Conservation (phyloP, 2,113 vertebrate genomes). For the Martes martes region DNA sequence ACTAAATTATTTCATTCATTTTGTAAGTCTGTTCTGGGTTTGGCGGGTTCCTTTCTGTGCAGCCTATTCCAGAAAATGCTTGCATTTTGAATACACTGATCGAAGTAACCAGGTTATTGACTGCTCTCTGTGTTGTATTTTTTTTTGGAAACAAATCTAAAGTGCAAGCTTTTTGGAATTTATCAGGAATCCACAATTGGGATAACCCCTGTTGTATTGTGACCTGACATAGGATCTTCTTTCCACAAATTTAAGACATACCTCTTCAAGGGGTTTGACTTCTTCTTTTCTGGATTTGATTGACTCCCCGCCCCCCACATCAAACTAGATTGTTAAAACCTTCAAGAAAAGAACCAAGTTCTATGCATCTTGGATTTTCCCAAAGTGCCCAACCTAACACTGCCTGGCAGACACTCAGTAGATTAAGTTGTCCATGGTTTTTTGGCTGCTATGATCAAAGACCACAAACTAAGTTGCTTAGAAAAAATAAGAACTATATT, state of each 20-base stretch:
- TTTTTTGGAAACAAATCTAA: background rate
- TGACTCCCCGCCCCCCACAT: background rate
- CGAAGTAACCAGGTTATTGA: background rate
- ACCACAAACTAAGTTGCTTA: background rate
- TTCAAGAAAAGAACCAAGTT: background rate
- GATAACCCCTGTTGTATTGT: background rate
- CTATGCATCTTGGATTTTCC: background rate
- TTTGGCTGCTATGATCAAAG: background rate
- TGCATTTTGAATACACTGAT: slow-evolving; percentile 10
- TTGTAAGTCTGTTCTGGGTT: background rate
- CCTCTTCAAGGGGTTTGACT: background rate
- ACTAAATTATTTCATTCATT: background rate
- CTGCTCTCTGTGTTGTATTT: background rate
- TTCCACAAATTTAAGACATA: background rate
- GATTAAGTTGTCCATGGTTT: background rate
- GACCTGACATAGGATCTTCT: background rate
- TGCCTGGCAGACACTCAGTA: background rate
- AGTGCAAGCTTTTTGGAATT: slow-evolving; percentile 12
- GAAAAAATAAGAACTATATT: background rate
- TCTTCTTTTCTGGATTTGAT: background rate
- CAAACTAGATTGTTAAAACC: background rate
- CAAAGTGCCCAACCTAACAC: background rate
- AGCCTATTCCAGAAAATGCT: background rate
- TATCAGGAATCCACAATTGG: background rate
- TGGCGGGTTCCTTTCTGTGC: background rate